Percentiles rank a stretch among this genome's conserved stretches.
Conservation (phyloP, 2,888 invertebrate genomes). For the Parascotia fuliginaria region DNA sequence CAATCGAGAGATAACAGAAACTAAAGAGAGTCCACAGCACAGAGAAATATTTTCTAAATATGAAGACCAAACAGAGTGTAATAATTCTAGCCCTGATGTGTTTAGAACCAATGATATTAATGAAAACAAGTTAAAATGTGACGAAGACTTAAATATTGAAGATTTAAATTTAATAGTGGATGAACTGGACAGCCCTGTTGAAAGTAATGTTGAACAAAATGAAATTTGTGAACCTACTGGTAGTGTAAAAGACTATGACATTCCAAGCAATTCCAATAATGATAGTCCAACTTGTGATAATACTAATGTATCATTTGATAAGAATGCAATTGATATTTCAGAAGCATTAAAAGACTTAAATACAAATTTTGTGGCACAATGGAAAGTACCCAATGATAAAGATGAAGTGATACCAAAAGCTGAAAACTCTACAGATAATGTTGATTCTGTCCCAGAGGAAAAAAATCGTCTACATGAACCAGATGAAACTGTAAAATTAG, state of each 20-base stretch:
- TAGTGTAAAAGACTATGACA: constrained; percentile 38
- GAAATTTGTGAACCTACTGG: constrained; percentile 36
- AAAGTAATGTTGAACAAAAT: constrained; percentile 39
- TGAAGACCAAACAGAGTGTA: constrained; percentile 25
- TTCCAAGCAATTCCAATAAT: constrained; percentile 40
- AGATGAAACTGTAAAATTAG: constrained; percentile 4
- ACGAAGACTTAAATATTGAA: constrained; percentile 64
- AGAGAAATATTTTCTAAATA: constrained; percentile 30
- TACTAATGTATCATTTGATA: constrained; percentile 28
- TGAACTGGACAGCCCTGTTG: constrained; percentile 43
- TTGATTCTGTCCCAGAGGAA: constrained; percentile 8
- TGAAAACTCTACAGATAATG: constrained; percentile 4
- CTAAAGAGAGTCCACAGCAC: constrained; percentile 23
- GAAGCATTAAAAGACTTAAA: constrained; percentile 24
- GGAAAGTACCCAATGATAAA: constrained; percentile 21
- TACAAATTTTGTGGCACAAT: constrained; percentile 20
- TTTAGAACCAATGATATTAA: constrained; percentile 32
- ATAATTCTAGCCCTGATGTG: constrained; percentile 14
- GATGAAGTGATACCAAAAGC: constrained; percentile 10
- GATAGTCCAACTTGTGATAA: constrained; percentile 34
- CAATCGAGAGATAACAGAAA: constrained; percentile 26
- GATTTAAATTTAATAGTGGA: constrained; percentile 69
- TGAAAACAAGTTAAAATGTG: constrained; percentile 49
- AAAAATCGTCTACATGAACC: constrained; percentile 6
- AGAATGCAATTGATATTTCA: constrained; percentile 33